Evolutionary conservation across 2,888 invertebrate species (phyloP).

Genomic region (Auanema freiburgensis): DNA sequence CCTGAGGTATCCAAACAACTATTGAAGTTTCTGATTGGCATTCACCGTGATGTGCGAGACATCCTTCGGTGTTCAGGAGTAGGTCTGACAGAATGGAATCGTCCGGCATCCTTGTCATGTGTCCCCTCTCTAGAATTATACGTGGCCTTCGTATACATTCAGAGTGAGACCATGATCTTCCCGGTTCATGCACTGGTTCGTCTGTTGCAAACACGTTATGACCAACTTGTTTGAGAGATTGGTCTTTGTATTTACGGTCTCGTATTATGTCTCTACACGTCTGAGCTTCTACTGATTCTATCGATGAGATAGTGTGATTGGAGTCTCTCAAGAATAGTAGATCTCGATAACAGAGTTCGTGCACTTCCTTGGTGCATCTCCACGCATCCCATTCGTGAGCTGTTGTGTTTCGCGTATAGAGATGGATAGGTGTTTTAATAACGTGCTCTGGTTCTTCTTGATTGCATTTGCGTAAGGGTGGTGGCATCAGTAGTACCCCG

Average conservation of each 20-base stretch:
- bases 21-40: not conserved
- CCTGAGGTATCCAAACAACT: constrained; percentile 1
- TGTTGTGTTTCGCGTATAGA: no score
- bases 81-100: not conserved
- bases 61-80: not conserved
- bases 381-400: no score
- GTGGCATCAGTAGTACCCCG: no score
- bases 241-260: constrained; percentile 4
- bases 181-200: not conserved
- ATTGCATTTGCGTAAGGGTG: no score
- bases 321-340: not conserved
- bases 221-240: not conserved
- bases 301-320: not conserved
- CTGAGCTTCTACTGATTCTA: not conserved
- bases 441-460: no score
- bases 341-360: no score
- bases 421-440: no score
- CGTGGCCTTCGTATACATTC: not conserved
- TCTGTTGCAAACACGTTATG: not conserved
- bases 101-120: not conserved
- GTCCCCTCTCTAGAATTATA: constrained; percentile 8
- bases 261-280: not conserved
- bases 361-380: no score
- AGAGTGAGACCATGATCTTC: not conserved
- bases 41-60: not conserved